Conservation (phyloP, 2,113 vertebrate genomes). For the Smithornis capensis region DNA sequence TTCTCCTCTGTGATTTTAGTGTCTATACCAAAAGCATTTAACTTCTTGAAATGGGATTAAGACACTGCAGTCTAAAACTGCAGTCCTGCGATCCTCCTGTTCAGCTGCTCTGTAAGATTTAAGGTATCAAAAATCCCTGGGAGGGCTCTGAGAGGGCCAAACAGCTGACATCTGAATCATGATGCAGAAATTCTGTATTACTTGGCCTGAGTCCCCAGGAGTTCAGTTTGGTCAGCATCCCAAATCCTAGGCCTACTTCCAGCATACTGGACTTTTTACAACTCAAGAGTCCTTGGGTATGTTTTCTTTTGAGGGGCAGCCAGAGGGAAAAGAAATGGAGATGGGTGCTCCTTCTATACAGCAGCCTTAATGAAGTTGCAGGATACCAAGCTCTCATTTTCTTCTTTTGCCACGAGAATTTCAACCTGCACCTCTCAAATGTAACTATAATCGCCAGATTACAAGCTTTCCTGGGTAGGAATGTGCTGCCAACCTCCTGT, state of each 20-base stretch:
- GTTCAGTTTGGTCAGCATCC: not conserved
- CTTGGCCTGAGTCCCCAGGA: not conserved
- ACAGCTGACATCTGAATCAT: not conserved
- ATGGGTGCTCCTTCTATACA: not conserved
- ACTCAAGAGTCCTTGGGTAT: not conserved
- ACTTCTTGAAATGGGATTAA: conserved; percentile 11
- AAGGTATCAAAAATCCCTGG: not conserved
- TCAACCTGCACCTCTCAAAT: not conserved
- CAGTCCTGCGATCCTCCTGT: not conserved
- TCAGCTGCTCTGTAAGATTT: not conserved
- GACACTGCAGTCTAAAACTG: not conserved
- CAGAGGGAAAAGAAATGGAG: not conserved
- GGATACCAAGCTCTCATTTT: not conserved
- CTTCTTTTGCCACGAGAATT: not conserved
- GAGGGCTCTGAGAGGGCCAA: not conserved
- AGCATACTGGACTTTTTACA: not conserved
- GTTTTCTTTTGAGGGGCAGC: not conserved
- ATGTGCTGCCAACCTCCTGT: not conserved
- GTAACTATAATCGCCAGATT: not conserved
- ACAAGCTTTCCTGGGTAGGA: not conserved
- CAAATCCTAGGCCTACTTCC: not conserved
- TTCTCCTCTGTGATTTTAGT: not conserved
- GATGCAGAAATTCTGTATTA: not conserved
- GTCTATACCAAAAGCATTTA: not conserved
- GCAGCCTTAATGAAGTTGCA: not conserved